Evolutionary conservation across 1,140 invertebrate species (phyloP).

Genomic region (Homalodisca vitripennis): DNA sequence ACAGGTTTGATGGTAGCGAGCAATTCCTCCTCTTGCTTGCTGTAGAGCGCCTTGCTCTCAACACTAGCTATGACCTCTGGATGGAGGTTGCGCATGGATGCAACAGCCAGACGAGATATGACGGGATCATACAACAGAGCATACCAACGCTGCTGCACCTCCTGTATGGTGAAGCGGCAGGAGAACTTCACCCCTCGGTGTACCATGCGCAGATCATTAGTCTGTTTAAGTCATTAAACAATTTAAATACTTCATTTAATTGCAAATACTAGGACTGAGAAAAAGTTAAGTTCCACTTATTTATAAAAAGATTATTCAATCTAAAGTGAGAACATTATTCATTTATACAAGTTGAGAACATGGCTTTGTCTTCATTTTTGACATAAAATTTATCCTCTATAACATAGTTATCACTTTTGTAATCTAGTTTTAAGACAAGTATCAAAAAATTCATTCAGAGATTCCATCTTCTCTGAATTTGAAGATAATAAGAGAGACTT

Average conservation of each 20-base stretch:
- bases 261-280: no score
- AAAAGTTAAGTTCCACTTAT: no score
- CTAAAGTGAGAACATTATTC: no score
- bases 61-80: constrained; percentile 84
- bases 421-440: no score
- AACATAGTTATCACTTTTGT: no score
- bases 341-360: no score
- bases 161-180: constrained; percentile 89
- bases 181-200: constrained; percentile 95
- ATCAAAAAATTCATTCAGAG: no score
- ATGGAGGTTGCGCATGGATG: constrained; percentile 91
- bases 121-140: constrained; percentile 89
- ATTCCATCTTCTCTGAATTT: no score
- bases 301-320: no score
- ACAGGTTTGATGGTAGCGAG: constrained; percentile 81
- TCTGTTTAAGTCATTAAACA: constrained; percentile 54
- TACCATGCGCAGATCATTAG: constrained; percentile 83
- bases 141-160: constrained; percentile 96
- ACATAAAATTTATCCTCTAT: no score
- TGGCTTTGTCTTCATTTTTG: no score
- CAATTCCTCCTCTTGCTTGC: constrained; percentile 84
- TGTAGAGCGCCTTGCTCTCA: constrained; percentile 87
- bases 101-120: constrained; percentile 81
- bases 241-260: not conserved
- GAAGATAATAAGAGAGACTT: no score